phyloP scores from a whole-genome alignment of 2,113 vertebrate genomes.

The Phasianus colchicus region DNA sequence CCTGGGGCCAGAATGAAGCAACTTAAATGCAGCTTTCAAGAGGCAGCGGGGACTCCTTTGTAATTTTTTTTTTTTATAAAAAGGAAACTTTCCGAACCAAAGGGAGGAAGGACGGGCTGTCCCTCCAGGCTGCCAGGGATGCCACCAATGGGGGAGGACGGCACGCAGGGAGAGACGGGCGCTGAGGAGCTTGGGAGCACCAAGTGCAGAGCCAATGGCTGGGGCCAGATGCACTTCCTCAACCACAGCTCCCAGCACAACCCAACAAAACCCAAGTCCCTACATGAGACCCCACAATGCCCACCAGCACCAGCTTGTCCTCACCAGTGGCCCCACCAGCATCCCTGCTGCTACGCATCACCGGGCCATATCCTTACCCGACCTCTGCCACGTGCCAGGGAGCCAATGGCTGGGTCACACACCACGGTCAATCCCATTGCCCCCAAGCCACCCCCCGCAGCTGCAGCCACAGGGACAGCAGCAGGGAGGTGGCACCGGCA shows the following conservation, averaged over 20 bases:
- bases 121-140: not conserved
- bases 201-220: rapidly evolving
- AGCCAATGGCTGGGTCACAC: too few relatives aligned
- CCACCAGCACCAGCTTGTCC: not conserved
- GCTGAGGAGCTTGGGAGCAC: rapidly evolving
- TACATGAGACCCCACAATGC: rapidly evolving
- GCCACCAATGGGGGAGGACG: not conserved
- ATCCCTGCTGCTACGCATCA: rapidly evolving
- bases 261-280: not conserved
- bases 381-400: rapidly evolving
- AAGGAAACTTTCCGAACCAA: not conserved
- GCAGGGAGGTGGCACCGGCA: not conserved
- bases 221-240: not conserved
- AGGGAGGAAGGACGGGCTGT: not conserved
- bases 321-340: not conserved
- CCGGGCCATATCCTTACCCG: not conserved
- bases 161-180: not conserved
- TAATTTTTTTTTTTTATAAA: not conserved
- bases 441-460: not conserved
- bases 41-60: slow-evolving; percentile 3
- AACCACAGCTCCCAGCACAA: too few relatives aligned
- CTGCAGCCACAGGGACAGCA: not conserved
- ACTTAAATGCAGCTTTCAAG: slow-evolving; percentile 54
- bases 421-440: rapidly evolving
- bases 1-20: slow-evolving; percentile 35